phyloP scores from a whole-genome alignment of 2,797 vertebrate species.

The Eremophila alpestris region DNA sequence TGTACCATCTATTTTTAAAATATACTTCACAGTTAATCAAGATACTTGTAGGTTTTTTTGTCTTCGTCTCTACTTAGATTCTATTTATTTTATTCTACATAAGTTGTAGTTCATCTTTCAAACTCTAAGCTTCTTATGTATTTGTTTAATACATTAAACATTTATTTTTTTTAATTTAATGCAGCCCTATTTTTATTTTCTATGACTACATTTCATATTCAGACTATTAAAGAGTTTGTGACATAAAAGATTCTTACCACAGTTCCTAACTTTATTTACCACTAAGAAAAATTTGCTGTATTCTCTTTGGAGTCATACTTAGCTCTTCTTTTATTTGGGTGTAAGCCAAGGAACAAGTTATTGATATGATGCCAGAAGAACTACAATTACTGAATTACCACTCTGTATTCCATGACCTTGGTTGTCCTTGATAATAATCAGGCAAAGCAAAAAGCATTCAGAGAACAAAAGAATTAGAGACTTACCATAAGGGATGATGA shows the following conservation, averaged over 20 bases:
- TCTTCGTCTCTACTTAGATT: not conserved
- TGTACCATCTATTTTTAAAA: not conserved
- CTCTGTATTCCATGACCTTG: not conserved
- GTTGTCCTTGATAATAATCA: not conserved
- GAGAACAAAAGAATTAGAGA: not conserved
- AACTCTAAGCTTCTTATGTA: not conserved
- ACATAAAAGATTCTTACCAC: not conserved
- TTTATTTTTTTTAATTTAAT: not conserved
- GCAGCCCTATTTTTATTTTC: not conserved
- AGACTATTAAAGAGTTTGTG: not conserved
- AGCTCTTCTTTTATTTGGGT: not conserved
- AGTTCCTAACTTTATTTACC: not conserved
- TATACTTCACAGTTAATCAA: not conserved
- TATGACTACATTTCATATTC: not conserved
- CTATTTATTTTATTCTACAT: not conserved
- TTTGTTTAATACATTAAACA: not conserved
- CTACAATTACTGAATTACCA: not conserved
- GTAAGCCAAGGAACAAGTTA: not conserved
- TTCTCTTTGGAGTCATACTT: not conserved
- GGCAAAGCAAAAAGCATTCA: not conserved
- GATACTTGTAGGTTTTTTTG: not conserved
- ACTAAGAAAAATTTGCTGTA: not conserved
- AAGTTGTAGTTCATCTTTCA: not conserved
- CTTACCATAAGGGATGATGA: not conserved
- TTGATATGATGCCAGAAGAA: not conserved